A percentile compares a stretch with the other conserved stretches of the same genome.
phyloP scores from a whole-genome alignment of 2,888 invertebrate genomes.

The Meiosimyza platycephala region DNA sequence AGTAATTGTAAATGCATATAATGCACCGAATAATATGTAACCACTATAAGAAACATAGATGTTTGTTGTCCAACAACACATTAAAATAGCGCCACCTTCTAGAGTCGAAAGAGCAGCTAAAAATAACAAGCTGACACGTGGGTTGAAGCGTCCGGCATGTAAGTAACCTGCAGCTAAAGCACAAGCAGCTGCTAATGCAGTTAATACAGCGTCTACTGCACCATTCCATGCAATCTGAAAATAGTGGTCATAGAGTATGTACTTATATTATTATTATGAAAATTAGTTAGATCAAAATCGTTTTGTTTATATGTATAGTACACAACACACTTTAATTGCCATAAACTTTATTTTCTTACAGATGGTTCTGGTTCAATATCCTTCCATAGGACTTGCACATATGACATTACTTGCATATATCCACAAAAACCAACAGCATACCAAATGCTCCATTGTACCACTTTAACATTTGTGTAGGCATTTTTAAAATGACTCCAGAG shows the following conservation, averaged over 20 bases:
- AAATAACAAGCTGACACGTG: constrained; percentile 67
- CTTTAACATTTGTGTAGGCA: constrained; percentile 72
- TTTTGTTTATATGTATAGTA: no score
- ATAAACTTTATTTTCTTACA: constrained; percentile 45
- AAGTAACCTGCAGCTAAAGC: constrained; percentile 71
- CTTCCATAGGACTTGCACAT: constrained; percentile 80
- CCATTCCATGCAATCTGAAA: constrained; percentile 73
- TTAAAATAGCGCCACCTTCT: constrained; percentile 71
- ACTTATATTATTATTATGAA: no score
- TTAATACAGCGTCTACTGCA: constrained; percentile 82
- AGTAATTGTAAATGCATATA: constrained; percentile 76
- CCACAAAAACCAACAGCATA: constrained; percentile 80
- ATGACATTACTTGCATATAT: constrained; percentile 77
- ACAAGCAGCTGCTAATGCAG: constrained; percentile 75
- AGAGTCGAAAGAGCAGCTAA: constrained; percentile 69
- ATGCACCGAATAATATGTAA: constrained; percentile 80
- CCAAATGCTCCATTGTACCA: constrained; percentile 82
- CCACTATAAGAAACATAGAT: constrained; percentile 80
- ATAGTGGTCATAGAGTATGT: no score
- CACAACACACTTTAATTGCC: no score
- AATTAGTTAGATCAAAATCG: no score
- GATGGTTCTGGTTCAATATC: constrained; percentile 66
- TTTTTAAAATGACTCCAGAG: constrained; percentile 72
- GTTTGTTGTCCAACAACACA: constrained; percentile 71
- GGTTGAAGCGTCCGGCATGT: constrained; percentile 58